Evolutionary conservation across 2,113 vertebrate genomes (phyloP), one percentile per base, ranked within the genome.

Genomic region (Eptesicus fuscus): DNA sequence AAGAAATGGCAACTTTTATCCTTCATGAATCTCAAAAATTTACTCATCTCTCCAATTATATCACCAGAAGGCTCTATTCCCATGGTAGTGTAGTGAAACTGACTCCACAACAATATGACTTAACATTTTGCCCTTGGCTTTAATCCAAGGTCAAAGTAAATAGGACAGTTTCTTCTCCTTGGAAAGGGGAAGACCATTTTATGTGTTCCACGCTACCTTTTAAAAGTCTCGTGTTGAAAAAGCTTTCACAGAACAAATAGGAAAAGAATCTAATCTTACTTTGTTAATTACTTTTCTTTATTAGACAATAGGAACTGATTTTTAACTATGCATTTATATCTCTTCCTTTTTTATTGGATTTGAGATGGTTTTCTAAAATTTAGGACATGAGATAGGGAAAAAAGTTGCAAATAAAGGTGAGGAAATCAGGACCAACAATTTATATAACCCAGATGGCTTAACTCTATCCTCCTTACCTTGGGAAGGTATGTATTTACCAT

Each of bases 281-380:
- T 83, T 67, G 16, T 70, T 35, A 82, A 76, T 90, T 88, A 37
- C 4, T 71, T 92, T 88, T 49, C 56, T 78, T 44, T 88, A 56
- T 69, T 53, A 80, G 56, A 74, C 22, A 88, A 47, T 61, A 32
- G 11, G 13, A 91, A 83, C 16, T 89, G 73, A 94, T 94, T 95
- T 92, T 91, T 82, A 82, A 85, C 9, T 20, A 23, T 83, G 12
- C 6, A 76, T 42, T 90, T 87, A 25, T 61, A 65, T 13, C 35
- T 84, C 20, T 80, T 17, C 40, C 82, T 93, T 90, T 93, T 76
- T 90, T 88, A n/a, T 73, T 61, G 17, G 10, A 82, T 70, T 95
- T 65, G 59, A 83, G 9, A 71, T 85, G 18, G 37, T 71, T 93
- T 94, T 69, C 44, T 53, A 93, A 95, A 82, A 59, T 59, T 65